Base-by-base conservation (phyloP, 2,113 vertebrate genomes). In the Nettapus auritus region DNA sequence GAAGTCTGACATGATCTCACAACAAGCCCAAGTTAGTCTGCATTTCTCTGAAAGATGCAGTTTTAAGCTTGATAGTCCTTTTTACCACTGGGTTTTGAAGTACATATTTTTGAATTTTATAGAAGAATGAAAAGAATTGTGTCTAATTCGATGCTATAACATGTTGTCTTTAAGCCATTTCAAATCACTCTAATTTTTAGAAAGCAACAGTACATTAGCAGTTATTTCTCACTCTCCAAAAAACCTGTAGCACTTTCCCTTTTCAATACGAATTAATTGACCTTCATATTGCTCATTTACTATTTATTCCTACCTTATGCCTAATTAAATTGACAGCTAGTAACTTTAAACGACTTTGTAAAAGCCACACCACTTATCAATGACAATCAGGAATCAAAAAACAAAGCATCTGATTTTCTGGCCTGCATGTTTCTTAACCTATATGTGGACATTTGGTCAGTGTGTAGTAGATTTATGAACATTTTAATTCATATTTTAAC, bases 81-180 rank as follows among this genome's bases (percentile, higher is more conserved):
- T 29, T 31, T 12, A 9, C 28, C 44, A 10, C 5, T 3, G 33
- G 38, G 44, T 42, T 53, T 29, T 56, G 60, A 77, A 69, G 55
- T 12, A 28, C 5, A 0, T 2, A 11, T 18, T 11, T 8, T 52
- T 19, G n/a, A 36, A 31, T 55, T 50, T 56, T 18, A 25, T 6
- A 14, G 36, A 36, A 14, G 7, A n/a, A 6, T 20, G 11, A 29
- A 31, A 56, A 62, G 38, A 2, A 59, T 7, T 2, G 1, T 0
- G 5, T 1, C 5, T 6, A 7, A 57, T 56, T 52, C 38, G 22
- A 13, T 34, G 33, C 21, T 5, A 13, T 0, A 22, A 22, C 31
- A 12, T 5, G 11, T 22, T 11, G 44, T 3, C 59, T 36, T 0
- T 0, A 4, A 71, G 36, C 3, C 15, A 44, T 86, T 46, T 38